These are phyloP conservation scores for Pseudolycoriella hygida DNA, from an alignment of 2,888 invertebrate species.

Conservation along the genomic window DNA sequence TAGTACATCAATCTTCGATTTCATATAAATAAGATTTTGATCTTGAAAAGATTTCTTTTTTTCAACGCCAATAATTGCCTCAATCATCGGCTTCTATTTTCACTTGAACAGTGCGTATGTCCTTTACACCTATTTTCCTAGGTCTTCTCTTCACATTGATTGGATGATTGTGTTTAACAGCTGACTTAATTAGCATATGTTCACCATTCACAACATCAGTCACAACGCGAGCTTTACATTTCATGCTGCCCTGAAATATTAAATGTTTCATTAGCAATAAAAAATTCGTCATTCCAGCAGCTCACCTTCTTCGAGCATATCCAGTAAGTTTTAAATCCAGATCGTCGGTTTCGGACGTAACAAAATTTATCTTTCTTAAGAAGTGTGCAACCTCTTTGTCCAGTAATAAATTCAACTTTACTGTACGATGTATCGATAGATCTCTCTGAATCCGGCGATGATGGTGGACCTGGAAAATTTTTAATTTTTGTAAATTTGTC, in stretches of 20 bases:
- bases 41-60: background rate
- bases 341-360: conserved; percentile 26
- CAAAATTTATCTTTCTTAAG: conserved; percentile 23
- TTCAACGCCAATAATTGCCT: too few species aligned
- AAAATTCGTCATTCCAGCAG: too few species aligned
- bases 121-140: background rate
- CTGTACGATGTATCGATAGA: too few species aligned
- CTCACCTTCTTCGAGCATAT: conserved; percentile 30
- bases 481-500: too few species aligned
- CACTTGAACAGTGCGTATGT: background rate
- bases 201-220: conserved; percentile 25
- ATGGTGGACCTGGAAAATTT: too few species aligned
- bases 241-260: conserved; percentile 23
- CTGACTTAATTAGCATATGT: conserved; percentile 25
- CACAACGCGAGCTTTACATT: conserved; percentile 27
- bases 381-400: conserved; percentile 26
- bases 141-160: conserved; percentile 7
- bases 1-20: too few species aligned
- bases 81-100: background rate
- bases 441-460: too few species aligned
- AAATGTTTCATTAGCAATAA: background rate
- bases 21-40: too few species aligned
- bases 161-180: conserved; percentile 24
- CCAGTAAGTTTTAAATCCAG: conserved; percentile 27
- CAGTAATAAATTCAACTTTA: conserved; percentile 11